A percentile compares a stretch with the other conserved stretches of the same genome.
These are phyloP conservation scores for Pitangus sulphuratus DNA, from an alignment of 2,797 vertebrate species.

Conservation along the genomic window DNA sequence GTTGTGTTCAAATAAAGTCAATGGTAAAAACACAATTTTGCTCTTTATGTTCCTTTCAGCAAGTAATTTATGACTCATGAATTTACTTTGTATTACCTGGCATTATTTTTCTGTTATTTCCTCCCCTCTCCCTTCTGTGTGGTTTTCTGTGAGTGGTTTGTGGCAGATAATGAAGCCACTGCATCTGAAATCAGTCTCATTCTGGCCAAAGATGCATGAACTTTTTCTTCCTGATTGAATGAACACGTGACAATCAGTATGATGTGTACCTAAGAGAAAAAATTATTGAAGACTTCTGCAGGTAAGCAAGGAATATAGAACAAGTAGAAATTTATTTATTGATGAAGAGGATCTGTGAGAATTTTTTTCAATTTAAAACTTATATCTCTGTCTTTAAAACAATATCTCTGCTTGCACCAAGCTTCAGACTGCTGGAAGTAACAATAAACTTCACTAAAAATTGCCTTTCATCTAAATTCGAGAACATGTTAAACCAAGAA, in stretches of 20 bases:
- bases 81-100: slow-evolving; percentile 13
- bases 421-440: neutral
- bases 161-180: neutral
- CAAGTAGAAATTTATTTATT: neutral
- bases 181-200: neutral
- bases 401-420: neutral
- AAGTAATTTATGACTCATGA: neutral
- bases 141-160: neutral
- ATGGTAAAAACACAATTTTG: neutral
- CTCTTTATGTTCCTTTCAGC: slow-evolving; percentile 7
- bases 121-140: neutral
- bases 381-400: no score
- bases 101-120: slow-evolving; percentile 11
- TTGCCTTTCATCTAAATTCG: neutral
- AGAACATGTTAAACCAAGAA: neutral
- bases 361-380: neutral
- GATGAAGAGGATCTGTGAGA: neutral
- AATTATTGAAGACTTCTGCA: neutral
- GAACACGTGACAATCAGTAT: neutral
- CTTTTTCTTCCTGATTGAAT: neutral
- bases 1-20: neutral
- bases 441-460: neutral
- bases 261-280: neutral
- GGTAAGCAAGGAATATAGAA: neutral
- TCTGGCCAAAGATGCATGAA: neutral